Conservation (phyloP, 92 coral and sea anemone species). For the Pocillopora meandrina region DNA sequence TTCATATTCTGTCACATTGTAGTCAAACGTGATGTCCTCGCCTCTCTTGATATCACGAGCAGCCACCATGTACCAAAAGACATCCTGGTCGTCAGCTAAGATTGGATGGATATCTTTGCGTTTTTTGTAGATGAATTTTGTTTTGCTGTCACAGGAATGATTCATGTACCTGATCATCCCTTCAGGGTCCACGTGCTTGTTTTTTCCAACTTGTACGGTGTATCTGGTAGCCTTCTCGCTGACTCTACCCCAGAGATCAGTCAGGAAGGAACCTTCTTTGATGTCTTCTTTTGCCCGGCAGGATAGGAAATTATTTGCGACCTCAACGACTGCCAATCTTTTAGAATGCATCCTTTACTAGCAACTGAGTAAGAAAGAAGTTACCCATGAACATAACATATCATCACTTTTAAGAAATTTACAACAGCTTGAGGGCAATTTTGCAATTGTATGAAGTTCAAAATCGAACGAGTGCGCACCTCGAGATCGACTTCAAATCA, state of each 20-base stretch:
- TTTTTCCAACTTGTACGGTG: slow-evolving; percentile 23
- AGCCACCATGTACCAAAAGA: slow-evolving; percentile 40
- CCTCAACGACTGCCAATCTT: slow-evolving; percentile 15
- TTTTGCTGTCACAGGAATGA: slow-evolving; percentile 42
- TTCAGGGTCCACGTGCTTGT: slow-evolving; percentile 12
- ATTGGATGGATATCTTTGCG: background rate
- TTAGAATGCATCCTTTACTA: slow-evolving; percentile 35
- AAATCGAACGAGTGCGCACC: no score
- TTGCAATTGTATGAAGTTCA: no score
- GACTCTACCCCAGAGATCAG: slow-evolving; percentile 44
- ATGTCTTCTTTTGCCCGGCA: slow-evolving; percentile 27
- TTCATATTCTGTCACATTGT: slow-evolving; percentile 34
- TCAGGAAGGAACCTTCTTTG: slow-evolving; percentile 28
- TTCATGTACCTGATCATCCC: slow-evolving; percentile 15
- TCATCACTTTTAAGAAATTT: background rate
- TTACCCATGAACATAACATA: no score
- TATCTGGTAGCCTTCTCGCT: background rate
- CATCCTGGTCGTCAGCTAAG: background rate
- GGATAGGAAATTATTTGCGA: slow-evolving; percentile 10
- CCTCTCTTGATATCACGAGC: slow-evolving; percentile 40
- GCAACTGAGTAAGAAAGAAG: background rate
- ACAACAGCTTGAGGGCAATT: no score
- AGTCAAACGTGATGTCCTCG: slow-evolving; percentile 39
- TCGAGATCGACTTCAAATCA: no score
- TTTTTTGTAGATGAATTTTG: slow-evolving; percentile 12